These are phyloP conservation scores for Rotaria macrura DNA, from an alignment of 2,888 invertebrate species.

Conservation along the genomic window DNA sequence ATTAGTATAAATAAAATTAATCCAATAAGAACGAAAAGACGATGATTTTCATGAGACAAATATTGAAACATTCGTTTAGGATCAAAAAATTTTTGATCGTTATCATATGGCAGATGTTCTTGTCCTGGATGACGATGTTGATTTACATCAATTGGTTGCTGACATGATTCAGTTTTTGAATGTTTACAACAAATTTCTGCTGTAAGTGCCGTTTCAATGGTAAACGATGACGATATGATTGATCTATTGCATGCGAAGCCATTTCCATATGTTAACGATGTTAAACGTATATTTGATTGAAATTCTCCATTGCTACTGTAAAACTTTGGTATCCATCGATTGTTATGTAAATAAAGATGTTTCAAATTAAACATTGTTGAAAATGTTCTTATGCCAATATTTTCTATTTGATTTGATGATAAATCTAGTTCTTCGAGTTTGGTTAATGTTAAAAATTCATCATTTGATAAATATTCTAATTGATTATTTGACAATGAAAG, in stretches of 20 bases:
- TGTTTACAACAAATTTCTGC: neutral
- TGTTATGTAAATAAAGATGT: neutral
- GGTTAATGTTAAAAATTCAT: neutral
- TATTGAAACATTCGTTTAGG: neutral
- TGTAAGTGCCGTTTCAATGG: neutral
- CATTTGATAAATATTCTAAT: neutral
- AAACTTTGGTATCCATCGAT: slow-evolving; percentile 13
- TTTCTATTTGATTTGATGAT: neutral
- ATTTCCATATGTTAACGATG: neutral
- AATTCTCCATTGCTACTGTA: neutral
- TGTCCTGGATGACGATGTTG: neutral
- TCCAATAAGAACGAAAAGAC: neutral
- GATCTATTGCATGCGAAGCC: neutral
- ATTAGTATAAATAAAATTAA: neutral
- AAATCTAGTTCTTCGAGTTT: neutral
- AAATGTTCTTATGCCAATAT: neutral
- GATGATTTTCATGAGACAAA: neutral
- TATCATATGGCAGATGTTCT: neutral
- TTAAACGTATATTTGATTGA: neutral
- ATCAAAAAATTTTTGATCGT: neutral
- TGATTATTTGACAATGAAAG: neutral
- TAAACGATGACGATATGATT: neutral
- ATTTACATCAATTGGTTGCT: neutral
- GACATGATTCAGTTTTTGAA: slow-evolving; percentile 8
- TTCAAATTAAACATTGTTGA: neutral